Evolutionary conservation across 1,140 invertebrate genomes (phyloP).

Genomic region (Aphelenchoides fujianensis): DNA sequence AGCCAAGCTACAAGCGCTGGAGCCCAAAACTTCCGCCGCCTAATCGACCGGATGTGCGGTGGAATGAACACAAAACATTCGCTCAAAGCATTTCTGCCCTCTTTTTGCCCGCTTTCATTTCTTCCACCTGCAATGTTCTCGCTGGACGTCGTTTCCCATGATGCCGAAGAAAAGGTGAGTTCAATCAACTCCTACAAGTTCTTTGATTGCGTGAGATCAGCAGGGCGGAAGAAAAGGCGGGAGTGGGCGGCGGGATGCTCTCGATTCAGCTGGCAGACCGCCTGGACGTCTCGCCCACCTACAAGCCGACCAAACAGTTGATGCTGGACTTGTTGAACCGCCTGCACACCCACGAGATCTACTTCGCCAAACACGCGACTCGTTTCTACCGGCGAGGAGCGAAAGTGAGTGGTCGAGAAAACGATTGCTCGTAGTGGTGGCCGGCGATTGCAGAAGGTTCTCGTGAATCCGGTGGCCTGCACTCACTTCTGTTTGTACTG

Average conservation of each 20-base stretch:
- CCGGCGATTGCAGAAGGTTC: constrained; percentile 9
- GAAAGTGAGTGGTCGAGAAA: neutral
- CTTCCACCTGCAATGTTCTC: too few relatives aligned
- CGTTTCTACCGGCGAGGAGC: neutral
- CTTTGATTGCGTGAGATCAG: neutral
- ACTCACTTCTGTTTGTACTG: neutral
- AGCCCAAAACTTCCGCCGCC: too few relatives aligned
- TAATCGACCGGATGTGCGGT: too few relatives aligned
- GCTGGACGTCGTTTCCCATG: neutral
- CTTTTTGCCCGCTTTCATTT: too few relatives aligned
- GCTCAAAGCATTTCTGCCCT: too few relatives aligned
- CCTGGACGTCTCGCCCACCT: neutral
- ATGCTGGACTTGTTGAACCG: neutral
- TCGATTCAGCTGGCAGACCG: neutral
- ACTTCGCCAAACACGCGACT: neutral
- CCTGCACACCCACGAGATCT: neutral
- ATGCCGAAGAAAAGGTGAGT: neutral
- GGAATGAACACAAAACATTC: too few relatives aligned
- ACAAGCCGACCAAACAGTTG: neutral
- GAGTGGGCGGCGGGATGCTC: neutral
- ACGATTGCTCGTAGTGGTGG: neutral
- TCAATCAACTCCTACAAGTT: neutral
- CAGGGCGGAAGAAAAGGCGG: neutral
- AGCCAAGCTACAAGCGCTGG: too few relatives aligned
- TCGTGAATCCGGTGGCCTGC: neutral